A percentile compares a stretch with the other conserved stretches of the same genome.
Conservation (phyloP, 2,113 vertebrate species). For the Sylvia atricapilla region DNA sequence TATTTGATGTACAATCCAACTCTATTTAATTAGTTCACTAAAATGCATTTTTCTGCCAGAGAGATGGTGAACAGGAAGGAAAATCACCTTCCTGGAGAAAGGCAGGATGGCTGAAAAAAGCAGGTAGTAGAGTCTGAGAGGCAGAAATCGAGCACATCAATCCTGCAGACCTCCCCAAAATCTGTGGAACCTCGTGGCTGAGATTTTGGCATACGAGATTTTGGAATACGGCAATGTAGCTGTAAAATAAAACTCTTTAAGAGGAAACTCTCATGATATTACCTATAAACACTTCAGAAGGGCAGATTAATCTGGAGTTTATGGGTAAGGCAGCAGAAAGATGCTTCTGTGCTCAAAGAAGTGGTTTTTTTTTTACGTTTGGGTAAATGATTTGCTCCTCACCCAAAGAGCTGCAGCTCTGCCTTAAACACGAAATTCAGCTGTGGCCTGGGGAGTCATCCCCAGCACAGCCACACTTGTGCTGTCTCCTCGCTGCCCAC, state of each 20-base stretch:
- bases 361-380: not conserved
- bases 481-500: not conserved
- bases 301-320: not conserved
- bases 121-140: not conserved
- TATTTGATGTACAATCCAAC: not conserved
- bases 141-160: not conserved
- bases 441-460: not conserved
- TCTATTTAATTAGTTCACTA: not conserved
- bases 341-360: not conserved
- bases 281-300: not conserved
- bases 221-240: not conserved
- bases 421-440: not conserved
- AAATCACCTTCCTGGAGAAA: not conserved
- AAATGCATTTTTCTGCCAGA: not conserved
- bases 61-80: not conserved
- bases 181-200: not conserved
- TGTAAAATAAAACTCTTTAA: not conserved
- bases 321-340: not conserved
- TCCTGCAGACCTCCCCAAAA: not conserved
- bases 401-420: not conserved
- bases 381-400: not conserved
- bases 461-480: accelerated
- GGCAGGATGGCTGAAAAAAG: not conserved
- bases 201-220: not conserved
- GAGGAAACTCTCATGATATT: not conserved